Evolutionary conservation across 2,113 vertebrate species (phyloP).

Genomic region (Hymenochirus boettgeri): DNA sequence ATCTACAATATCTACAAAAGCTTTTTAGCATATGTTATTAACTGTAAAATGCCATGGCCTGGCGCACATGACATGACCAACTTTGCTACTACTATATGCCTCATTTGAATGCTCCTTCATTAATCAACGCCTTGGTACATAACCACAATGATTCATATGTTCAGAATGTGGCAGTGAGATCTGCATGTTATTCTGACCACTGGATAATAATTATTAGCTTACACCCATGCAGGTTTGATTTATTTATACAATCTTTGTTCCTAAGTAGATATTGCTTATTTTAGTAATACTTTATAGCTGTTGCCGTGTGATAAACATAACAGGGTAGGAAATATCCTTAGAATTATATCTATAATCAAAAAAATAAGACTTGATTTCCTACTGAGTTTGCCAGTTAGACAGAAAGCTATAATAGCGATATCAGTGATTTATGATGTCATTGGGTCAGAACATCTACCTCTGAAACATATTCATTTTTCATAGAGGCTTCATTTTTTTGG

Average conservation of each 20-base stretch:
- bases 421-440: constrained; percentile 36
- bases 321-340: constrained; percentile 29
- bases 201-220: constrained; percentile 11
- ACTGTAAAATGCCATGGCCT: constrained; percentile 6
- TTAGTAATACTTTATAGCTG: constrained; percentile 33
- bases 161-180: background rate
- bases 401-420: constrained; percentile 1
- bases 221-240: constrained; percentile 13
- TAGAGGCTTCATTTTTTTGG: constrained; percentile 10
- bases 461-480: constrained; percentile 37
- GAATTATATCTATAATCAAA: constrained; percentile 27
- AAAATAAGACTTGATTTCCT: constrained; percentile 15
- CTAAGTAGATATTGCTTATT: constrained; percentile 29
- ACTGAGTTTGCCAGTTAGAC: constrained; percentile 9
- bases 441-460: constrained; percentile 20
- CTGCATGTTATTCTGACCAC: constrained; percentile 11
- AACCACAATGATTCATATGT: constrained; percentile 1
- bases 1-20: constrained; percentile 5
- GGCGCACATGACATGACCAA: background rate
- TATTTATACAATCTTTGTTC: constrained; percentile 30
- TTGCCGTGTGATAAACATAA: constrained; percentile 29
- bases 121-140: background rate
- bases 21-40: constrained; percentile 9
- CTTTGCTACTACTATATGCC: constrained; percentile 3
- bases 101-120: constrained; percentile 12